Base-by-base conservation (phyloP, 2,888 invertebrate species). In the Lithophane leautieri region DNA sequence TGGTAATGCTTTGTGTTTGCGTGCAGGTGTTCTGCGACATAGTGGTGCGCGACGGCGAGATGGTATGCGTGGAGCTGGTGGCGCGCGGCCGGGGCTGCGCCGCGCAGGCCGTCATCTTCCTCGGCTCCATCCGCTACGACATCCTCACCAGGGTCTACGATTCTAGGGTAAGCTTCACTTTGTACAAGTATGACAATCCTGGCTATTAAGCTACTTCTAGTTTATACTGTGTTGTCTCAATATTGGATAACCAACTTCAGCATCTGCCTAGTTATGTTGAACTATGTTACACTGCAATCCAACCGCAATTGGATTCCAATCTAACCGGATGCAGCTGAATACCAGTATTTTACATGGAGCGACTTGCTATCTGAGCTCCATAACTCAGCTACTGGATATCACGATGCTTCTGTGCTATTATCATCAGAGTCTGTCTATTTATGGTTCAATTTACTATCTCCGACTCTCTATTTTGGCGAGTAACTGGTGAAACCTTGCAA, bases 1-100 rank as follows among this genome's bases (percentile, higher is more conserved):
- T 22, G 70, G 25, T 52, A 61, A 61, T 25, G 47, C 6, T 14
- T 12, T 19, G 25, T 68, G 14, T 67, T 47, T 22, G 22, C 8
- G 25, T 61, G 44, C 92, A 96, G 96, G 97, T 99, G 82, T 99
- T 99, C 97, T 98, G 98, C 96, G 99, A 99, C 97, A 99, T 99
- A 92, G 97, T 99, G 92, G 99, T 99, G 52, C 97, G 99, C 65
- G 99, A 99, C 95, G 99, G 99, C 0, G 99, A 99, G 97, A 99
- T 99, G 98, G 99, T 99, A 73, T 99, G 99, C 95, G 99, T 99
- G 78, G 99, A 99, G 95, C 96, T 99, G 91, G 98, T 99, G 76
- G 99, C 99, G 73, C 97, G 98, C 60, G 99, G 99, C 91, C 97
- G 98, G 4, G 97, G 98, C 92, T 98, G 98, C 70, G 97, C 97